Percentiles rank a stretch among this genome's conserved stretches.
Evolutionary conservation across 2,888 invertebrate species (phyloP).

Genomic region (Thereva unica): DNA sequence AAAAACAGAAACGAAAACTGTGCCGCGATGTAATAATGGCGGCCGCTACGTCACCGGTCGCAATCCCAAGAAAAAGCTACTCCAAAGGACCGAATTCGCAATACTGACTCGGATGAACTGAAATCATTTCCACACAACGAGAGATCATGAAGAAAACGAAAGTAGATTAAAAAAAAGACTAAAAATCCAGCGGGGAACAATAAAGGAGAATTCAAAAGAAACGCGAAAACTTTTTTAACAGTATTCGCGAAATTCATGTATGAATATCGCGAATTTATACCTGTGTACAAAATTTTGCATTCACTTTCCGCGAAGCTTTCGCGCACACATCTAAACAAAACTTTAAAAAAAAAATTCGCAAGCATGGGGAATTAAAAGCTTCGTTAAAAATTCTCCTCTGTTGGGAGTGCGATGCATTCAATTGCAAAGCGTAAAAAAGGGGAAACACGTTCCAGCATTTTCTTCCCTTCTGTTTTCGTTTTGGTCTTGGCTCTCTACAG

Average conservation of each 20-base stretch:
- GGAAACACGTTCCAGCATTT: too few species aligned
- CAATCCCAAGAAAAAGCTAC: slow-evolving; percentile 43
- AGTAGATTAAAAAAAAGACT: slow-evolving; percentile 4
- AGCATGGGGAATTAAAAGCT: slow-evolving; percentile 17
- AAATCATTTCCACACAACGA: slow-evolving; percentile 20
- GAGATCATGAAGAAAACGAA: slow-evolving; percentile 26
- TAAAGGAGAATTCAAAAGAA: too few species aligned
- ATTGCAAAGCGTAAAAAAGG: too few species aligned
- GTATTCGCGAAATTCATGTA: too few species aligned
- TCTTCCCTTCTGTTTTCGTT: too few species aligned
- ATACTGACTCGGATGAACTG: slow-evolving; percentile 23
- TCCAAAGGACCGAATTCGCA: slow-evolving; percentile 42
- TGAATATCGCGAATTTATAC: too few species aligned
- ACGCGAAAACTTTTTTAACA: too few species aligned
- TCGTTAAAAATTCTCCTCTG: slow-evolving; percentile 19
- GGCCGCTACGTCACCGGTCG: slow-evolving; percentile 58
- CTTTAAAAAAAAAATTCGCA: slow-evolving; percentile 31
- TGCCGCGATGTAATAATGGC: slow-evolving; percentile 58
- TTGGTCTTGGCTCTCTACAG: too few species aligned
- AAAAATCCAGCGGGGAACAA: background rate
- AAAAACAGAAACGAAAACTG: slow-evolving; percentile 45
- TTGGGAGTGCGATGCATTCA: background rate
- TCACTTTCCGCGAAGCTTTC: too few species aligned
- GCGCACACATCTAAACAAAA: background rate
- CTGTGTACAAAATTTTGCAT: too few species aligned